phyloP scores from a whole-genome alignment of 2,888 invertebrate genomes.

The Stenchaetothrips biformis region DNA sequence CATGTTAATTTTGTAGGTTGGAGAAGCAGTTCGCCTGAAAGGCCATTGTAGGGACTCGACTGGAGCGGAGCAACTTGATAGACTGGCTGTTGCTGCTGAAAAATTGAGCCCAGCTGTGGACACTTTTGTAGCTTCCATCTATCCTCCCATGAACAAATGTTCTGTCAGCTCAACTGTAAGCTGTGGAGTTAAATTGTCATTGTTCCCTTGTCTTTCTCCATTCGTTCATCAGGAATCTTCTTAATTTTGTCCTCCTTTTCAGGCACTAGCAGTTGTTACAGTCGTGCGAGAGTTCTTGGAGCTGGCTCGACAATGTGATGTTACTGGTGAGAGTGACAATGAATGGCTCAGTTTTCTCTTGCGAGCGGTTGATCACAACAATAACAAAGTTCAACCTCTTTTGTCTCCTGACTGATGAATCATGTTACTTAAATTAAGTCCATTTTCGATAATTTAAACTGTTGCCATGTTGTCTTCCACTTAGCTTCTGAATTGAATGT shows the following conservation, averaged over 20 bases:
- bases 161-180: conserved; percentile 34
- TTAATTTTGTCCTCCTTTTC: conserved; percentile 4
- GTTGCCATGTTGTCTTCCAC: too few species aligned
- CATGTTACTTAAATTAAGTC: background rate
- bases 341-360: conserved; percentile 35
- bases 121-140: conserved; percentile 34
- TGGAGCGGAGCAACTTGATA: conserved; percentile 35
- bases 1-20: background rate
- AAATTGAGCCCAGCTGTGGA: conserved; percentile 36
- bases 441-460: background rate
- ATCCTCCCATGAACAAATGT: conserved; percentile 35
- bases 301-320: conserved; percentile 33
- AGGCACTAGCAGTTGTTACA: conserved; percentile 34
- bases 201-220: background rate
- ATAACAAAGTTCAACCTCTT: conserved; percentile 36
- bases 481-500: too few species aligned
- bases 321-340: conserved; percentile 33
- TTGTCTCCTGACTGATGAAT: conserved; percentile 26
- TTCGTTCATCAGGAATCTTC: background rate
- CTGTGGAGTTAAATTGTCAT: conserved; percentile 1
- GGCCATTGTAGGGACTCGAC: conserved; percentile 33
- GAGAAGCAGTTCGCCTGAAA: conserved; percentile 26
- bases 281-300: conserved; percentile 32
- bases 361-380: conserved; percentile 36
- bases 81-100: conserved; percentile 28